A percentile compares a stretch with the other conserved stretches of the same genome.
phyloP scores from a whole-genome alignment of 2,113 vertebrate species.

The Rattus rattus region DNA sequence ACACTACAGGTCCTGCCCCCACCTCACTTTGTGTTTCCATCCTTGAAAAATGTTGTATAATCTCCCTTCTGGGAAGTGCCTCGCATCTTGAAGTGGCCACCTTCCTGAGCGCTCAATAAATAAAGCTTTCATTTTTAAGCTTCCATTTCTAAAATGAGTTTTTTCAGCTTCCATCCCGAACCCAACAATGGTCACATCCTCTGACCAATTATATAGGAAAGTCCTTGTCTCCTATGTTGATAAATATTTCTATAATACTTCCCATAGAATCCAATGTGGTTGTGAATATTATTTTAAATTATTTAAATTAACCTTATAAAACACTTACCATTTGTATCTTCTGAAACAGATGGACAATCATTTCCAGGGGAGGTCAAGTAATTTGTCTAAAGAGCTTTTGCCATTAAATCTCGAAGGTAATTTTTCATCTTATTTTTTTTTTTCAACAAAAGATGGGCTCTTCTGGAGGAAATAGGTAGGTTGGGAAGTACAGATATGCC shows the following conservation, averaged over 20 bases:
- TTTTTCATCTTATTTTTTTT: not conserved
- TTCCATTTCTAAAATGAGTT: no score
- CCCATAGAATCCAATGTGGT: not conserved
- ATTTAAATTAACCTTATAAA: not conserved
- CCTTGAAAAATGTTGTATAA: no score
- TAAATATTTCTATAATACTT: not conserved
- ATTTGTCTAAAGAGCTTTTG: not conserved
- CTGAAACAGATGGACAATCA: conserved; percentile 3
- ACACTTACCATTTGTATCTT: not conserved
- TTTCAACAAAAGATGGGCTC: not conserved
- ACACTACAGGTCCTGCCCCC: no score
- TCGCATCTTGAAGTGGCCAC: no score
- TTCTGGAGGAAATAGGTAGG: not conserved
- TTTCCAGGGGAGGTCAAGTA: not conserved
- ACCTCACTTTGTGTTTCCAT: no score
- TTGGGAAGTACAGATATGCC: not conserved
- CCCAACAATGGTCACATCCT: not conserved
- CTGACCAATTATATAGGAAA: conserved; percentile 2
- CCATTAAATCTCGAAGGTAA: not conserved
- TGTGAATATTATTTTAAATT: not conserved
- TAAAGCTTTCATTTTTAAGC: no score
- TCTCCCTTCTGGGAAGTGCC: no score
- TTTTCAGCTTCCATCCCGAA: no score
- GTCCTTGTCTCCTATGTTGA: not conserved
- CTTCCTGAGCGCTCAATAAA: no score